Evolutionary conservation across 1,140 invertebrate species (phyloP), one percentile per base, ranked within the genome.

Genomic region (Eumaeus atala): DNA sequence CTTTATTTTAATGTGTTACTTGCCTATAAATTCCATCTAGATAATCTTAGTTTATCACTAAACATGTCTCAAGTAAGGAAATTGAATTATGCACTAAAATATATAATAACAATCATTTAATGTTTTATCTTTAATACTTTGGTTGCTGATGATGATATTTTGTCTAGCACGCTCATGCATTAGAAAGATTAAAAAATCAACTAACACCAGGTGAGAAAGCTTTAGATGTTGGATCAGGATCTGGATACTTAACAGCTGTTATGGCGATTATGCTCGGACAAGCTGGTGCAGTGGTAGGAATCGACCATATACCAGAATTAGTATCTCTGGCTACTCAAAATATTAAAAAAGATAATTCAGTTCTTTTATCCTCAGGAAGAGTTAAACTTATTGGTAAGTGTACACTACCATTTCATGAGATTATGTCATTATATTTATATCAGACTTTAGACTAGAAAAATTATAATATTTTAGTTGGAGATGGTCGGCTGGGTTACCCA

Each of bases 191-290:
- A 56, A 92, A 93, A 70, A 93, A 95, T 64, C 94, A 98, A 67
- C 82, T 99, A 40, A 86, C 89, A 40, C 91, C 92, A 67, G 96
- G 97, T 44, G 91, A 91, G 35, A 92, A 88, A 77, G 96, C 95
- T 12, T 87, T 99, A 47, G 98, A 99, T 90, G 96, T 99, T 56
- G 97, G 97, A 9, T 98, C 95, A 62, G 97, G 97, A 14, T 97
- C 95, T 74, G 97, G 97, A 5, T 98, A 98, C 82, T 90, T 99
- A 10, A 98, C 97, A 34, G 94, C 95, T n/a, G 98, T 97, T 72
- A 97, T 99, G 93, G 94, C 94, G 33, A 79, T 93, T 0, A 95
- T 98, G 94, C 90, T 97, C 51, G 94, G 94, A 33, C 85, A 91
- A 44, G 91, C 88, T 59, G 97, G 97, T 28, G 76, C 73, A 61